Evolutionary conservation across 2,113 vertebrate species (phyloP).

Genomic region (Piaya cayana): DNA sequence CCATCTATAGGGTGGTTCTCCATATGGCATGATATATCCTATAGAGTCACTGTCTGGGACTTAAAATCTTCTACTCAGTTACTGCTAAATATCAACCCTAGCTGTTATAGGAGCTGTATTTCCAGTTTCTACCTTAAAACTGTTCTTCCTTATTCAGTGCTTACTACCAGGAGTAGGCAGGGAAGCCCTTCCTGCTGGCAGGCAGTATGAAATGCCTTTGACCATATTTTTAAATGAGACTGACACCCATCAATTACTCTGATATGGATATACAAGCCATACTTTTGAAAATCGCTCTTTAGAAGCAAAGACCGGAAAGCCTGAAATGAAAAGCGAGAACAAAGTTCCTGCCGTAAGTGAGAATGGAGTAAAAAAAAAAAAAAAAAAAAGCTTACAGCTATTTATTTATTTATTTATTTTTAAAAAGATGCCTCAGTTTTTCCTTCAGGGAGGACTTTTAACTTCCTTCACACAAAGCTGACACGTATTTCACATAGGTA

Average conservation of each 20-base stretch:
- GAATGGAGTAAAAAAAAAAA: background rate
- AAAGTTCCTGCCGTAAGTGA: background rate
- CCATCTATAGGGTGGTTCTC: background rate
- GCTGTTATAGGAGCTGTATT: background rate
- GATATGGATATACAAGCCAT: accelerated
- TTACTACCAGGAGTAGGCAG: accelerated
- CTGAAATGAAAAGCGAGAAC: background rate
- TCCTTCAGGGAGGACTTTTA: background rate
- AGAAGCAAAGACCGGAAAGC: background rate
- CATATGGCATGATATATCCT: accelerated
- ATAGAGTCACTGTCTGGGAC: accelerated
- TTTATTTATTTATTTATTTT: background rate
- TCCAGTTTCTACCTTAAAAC: background rate
- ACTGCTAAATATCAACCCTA: background rate
- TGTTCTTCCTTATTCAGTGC: background rate
- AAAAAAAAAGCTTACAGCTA: background rate
- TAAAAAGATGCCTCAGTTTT: accelerated
- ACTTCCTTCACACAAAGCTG: background rate
- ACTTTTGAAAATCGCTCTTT: background rate
- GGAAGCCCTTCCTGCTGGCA: background rate
- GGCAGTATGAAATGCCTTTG: background rate
- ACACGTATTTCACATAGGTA: accelerated
- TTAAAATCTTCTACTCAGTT: background rate
- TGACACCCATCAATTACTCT: accelerated
- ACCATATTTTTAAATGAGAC: background rate